Percentiles rank a stretch among this genome's conserved stretches.
phyloP scores from a whole-genome alignment of 2,113 vertebrate species.

The Anarrhichthys ocellatus region DNA sequence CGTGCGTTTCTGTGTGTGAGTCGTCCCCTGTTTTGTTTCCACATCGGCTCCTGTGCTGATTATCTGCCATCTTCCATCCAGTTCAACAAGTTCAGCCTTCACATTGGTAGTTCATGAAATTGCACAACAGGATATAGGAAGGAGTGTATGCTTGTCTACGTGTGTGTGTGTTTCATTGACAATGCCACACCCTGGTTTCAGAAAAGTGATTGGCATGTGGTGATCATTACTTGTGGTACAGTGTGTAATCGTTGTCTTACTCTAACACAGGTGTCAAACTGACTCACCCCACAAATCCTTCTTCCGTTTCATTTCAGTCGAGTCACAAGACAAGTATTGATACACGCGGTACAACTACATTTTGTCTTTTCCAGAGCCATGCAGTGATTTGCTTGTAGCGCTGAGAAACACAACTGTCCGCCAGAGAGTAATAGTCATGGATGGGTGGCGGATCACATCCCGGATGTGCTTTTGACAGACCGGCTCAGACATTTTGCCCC shows the following conservation, averaged over 20 bases:
- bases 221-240: not conserved
- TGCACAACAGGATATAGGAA: conserved; percentile 69
- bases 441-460: conserved; percentile 36
- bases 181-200: conserved; percentile 45
- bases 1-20: conserved; percentile 12
- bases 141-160: conserved; percentile 2
- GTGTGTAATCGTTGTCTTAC: conserved; percentile 44
- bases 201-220: conserved; percentile 44
- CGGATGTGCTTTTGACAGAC: conserved; percentile 77
- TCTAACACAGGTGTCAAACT: conserved; percentile 41
- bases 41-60: conserved; percentile 9
- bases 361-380: conserved; percentile 3
- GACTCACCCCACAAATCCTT: conserved; percentile 34
- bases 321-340: conserved; percentile 26
- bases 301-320: not conserved
- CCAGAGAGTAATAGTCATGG: conserved; percentile 50
- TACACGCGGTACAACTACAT: conserved; percentile 2
- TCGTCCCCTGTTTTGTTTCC: conserved; percentile 46
- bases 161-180: conserved; percentile 1
- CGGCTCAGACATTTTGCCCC: conserved; percentile 34
- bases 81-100: conserved; percentile 64
- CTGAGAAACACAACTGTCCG: conserved; percentile 41
- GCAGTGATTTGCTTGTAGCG: conserved; percentile 32
- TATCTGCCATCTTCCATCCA: conserved; percentile 62
- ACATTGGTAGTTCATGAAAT: conserved; percentile 37